These are phyloP conservation scores for Brachypteracias leptosomus DNA, from an alignment of 2,113 vertebrate species.

Conservation along the genomic window DNA sequence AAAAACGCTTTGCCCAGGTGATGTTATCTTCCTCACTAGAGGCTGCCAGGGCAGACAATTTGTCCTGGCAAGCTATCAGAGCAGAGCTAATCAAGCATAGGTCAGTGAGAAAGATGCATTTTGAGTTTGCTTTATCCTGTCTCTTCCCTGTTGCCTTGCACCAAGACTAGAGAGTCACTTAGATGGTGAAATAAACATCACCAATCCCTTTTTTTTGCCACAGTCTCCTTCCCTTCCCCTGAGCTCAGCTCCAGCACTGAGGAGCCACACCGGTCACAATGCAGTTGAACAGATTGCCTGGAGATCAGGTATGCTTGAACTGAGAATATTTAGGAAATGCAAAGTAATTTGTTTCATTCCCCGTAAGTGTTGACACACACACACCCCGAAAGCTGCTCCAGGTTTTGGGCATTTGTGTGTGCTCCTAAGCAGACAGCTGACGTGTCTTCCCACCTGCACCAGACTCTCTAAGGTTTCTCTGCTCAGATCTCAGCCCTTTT, in stretches of 20 bases:
- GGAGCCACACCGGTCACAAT: fast-evolving
- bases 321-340: neutral
- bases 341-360: neutral
- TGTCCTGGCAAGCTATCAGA: neutral
- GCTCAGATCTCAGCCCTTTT: neutral
- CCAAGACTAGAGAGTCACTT: neutral
- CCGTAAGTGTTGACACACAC: fast-evolving
- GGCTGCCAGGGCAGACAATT: neutral
- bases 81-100: fast-evolving
- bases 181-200: neutral
- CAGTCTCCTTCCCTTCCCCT: neutral
- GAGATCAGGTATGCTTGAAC: neutral
- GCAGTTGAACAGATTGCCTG: neutral
- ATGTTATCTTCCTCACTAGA: neutral
- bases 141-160: neutral
- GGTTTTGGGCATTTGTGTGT: neutral
- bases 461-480: neutral
- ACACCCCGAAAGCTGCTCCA: neutral
- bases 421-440: neutral
- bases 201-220: neutral
- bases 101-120: neutral
- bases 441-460: neutral
- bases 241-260: neutral
- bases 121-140: neutral
- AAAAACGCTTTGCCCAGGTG: neutral